Percentiles rank a stretch among this genome's conserved stretches.
Evolutionary conservation across 2,797 vertebrate species (phyloP).

Genomic region (Mus caroli): DNA sequence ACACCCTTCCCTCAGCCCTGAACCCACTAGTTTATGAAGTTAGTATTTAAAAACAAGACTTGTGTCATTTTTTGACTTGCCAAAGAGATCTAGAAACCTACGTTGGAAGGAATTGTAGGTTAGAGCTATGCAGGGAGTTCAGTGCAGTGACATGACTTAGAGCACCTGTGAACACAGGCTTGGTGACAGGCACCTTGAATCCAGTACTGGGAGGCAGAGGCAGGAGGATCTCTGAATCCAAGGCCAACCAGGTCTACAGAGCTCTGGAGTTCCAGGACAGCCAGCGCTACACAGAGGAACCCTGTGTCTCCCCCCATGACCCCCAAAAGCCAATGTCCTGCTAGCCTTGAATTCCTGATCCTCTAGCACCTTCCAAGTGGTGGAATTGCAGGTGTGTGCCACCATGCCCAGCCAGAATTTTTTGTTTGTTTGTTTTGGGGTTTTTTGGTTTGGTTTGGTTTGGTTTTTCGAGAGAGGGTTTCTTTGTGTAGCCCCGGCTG

Average conservation of each 20-base stretch:
- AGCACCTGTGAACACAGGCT: not conserved
- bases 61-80: constrained; percentile 19
- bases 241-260: not conserved
- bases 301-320: not conserved
- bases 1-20: not conserved
- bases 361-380: not conserved
- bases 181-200: not conserved
- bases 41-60: not conserved
- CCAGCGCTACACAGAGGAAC: not conserved
- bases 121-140: not conserved
- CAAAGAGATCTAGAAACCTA: not conserved
- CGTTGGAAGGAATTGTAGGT: not conserved
- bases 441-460: too few relatives aligned
- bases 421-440: too few relatives aligned
- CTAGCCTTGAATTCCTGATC: not conserved
- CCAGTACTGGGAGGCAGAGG: not conserved
- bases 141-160: not conserved
- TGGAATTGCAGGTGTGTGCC: not conserved
- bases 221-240: not conserved
- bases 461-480: too few relatives aligned
- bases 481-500: too few relatives aligned
- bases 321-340: too few relatives aligned
- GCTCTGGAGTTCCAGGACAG: not conserved
- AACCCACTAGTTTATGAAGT: not conserved
- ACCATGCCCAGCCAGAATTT: too few relatives aligned